phyloP scores from a whole-genome alignment of 1,140 invertebrate species.

The Brachionus calyciflorus region DNA sequence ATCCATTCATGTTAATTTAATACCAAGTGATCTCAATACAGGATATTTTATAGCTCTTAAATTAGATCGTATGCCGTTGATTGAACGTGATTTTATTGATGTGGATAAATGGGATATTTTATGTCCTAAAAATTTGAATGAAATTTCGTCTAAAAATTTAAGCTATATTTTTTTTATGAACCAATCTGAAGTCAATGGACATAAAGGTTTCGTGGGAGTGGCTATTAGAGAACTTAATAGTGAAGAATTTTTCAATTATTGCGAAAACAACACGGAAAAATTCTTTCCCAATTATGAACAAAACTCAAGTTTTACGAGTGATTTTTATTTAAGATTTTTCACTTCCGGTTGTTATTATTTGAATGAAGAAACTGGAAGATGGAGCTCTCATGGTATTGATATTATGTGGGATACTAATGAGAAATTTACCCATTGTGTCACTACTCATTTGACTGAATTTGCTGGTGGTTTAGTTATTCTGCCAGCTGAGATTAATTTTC shows the following conservation, averaged over 20 bases:
- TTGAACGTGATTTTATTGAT: background rate
- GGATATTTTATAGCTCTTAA: constrained; percentile 8
- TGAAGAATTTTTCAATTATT: constrained; percentile 13
- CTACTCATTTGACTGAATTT: constrained; percentile 60
- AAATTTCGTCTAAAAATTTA: background rate
- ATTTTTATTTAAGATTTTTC: constrained; percentile 49
- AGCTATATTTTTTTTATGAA: constrained; percentile 11
- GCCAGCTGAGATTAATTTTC: constrained; percentile 61
- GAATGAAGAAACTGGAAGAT: constrained; percentile 48
- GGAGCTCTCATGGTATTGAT: constrained; percentile 51
- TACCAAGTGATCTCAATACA: background rate
- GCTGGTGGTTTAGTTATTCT: constrained; percentile 57
- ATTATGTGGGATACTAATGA: constrained; percentile 51
- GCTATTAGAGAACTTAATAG: constrained; percentile 22
- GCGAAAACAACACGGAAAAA: background rate
- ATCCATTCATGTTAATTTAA: constrained; percentile 26
- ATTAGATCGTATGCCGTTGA: background rate
- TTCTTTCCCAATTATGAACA: background rate
- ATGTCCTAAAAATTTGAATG: background rate
- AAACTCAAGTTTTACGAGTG: constrained; percentile 47
- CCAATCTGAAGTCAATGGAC: constrained; percentile 20
- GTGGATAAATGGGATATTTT: constrained; percentile 22
- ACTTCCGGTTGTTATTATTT: constrained; percentile 50
- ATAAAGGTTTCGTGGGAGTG: constrained; percentile 20
- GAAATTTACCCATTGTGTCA: constrained; percentile 51